A percentile compares a stretch with the other conserved stretches of the same genome.
Evolutionary conservation across 2,797 vertebrate genomes (phyloP).

Genomic region (Brotula barbata): DNA sequence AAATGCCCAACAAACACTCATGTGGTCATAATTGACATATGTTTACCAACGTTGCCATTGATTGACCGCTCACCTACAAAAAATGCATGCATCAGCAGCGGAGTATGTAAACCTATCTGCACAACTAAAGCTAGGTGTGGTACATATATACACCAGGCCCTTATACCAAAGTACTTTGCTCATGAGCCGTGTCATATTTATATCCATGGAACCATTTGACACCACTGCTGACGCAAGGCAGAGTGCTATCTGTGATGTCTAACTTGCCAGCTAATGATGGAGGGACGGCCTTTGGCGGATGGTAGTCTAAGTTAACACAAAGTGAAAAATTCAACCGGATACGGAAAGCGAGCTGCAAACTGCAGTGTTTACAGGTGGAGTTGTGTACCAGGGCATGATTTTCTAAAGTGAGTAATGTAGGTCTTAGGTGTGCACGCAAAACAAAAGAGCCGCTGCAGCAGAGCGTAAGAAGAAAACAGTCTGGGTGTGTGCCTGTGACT

Average conservation of each 20-base stretch:
- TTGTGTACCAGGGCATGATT: neutral
- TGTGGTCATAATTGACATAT: constrained; percentile 22
- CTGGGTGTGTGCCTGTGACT: constrained; percentile 42
- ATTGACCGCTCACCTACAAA: constrained; percentile 14
- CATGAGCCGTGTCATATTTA: constrained; percentile 78
- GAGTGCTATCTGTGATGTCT: constrained; percentile 43
- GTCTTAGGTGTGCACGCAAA: neutral
- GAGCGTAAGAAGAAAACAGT: constrained; percentile 21
- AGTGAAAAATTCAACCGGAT: neutral
- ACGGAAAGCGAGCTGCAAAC: neutral
- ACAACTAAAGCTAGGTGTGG: constrained; percentile 72
- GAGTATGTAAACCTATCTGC: constrained; percentile 57
- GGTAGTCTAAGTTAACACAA: neutral
- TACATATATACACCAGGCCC: constrained; percentile 69
- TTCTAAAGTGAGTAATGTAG: neutral
- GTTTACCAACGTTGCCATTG: constrained; percentile 39
- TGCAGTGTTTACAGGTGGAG: neutral
- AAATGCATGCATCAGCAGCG: constrained; percentile 69
- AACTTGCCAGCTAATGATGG: constrained; percentile 11
- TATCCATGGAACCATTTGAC: constrained; percentile 75
- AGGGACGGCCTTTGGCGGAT: neutral
- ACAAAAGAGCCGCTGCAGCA: neutral
- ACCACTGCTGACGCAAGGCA: constrained; percentile 77
- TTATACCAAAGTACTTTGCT: constrained; percentile 68
- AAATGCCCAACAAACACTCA: neutral